These are phyloP conservation scores for Coboldia fuscipes DNA, from an alignment of 1,140 invertebrate genomes.

Conservation along the genomic window DNA sequence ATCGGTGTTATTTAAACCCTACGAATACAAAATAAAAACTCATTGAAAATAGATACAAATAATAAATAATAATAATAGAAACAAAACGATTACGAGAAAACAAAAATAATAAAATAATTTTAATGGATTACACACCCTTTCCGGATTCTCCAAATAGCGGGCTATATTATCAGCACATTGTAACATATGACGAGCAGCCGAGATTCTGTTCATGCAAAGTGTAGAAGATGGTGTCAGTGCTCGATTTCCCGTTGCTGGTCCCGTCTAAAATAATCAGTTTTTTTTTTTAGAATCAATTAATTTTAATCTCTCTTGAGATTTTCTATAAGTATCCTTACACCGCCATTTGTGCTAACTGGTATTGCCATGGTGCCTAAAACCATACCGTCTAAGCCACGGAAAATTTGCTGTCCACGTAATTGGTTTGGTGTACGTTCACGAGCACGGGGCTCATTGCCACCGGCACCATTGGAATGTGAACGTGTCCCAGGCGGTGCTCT, in stretches of 20 bases:
- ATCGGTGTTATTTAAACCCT: constrained; percentile 16
- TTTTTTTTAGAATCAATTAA: not conserved
- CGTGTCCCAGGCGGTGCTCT: constrained; percentile 37
- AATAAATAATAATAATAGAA: no score
- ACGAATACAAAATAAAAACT: not conserved
- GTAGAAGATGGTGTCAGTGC: constrained; percentile 10
- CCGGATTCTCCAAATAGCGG: constrained; percentile 17
- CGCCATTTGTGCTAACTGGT: constrained; percentile 9
- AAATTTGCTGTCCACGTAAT: constrained; percentile 17
- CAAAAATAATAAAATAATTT: not conserved
- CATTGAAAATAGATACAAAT: not conserved
- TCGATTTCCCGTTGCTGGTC: constrained; percentile 1
- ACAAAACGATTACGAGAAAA: no score
- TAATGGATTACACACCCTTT: constrained; percentile 6
- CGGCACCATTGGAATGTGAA: constrained; percentile 13
- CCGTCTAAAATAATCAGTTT: not conserved
- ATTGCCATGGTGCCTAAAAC: constrained; percentile 34
- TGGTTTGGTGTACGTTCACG: constrained; percentile 8
- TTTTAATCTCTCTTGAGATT: not conserved
- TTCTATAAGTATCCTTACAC: constrained; percentile 7
- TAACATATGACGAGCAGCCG: constrained; percentile 20
- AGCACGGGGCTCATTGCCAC: constrained; percentile 15
- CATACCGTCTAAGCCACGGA: constrained; percentile 18
- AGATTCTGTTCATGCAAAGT: constrained; percentile 21
- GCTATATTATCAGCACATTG: constrained; percentile 20